A percentile compares a stretch with the other conserved stretches of the same genome.
These are phyloP conservation scores for Ormyrus rosae DNA, from an alignment of 2,888 invertebrate species.

Conservation along the genomic window DNA sequence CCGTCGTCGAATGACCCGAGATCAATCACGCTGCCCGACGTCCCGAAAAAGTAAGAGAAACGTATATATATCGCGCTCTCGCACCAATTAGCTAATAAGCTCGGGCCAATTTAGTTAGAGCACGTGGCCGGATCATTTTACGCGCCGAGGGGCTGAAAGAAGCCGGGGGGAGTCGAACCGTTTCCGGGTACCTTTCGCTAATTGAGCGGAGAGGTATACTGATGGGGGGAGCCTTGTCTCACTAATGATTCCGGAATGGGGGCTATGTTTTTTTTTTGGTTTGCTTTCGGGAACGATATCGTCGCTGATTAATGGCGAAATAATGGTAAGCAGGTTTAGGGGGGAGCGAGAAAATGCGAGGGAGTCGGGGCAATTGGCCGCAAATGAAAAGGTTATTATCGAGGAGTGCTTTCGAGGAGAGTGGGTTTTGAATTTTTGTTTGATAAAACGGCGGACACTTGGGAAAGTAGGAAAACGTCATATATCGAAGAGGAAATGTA, in stretches of 20 bases:
- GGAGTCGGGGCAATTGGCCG: not conserved
- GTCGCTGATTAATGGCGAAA: constrained; percentile 14
- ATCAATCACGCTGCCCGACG: too few relatives aligned
- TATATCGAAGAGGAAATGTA: too few relatives aligned
- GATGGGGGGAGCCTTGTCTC: not conserved
- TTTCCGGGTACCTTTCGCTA: not conserved
- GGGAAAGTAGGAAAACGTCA: too few relatives aligned
- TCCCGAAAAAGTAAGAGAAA: not conserved
- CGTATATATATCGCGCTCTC: not conserved
- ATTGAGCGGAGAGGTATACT: not conserved
- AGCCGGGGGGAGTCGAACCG: not conserved
- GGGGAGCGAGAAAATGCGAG: not conserved
- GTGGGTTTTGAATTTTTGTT: too few relatives aligned
- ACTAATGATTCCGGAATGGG: not conserved
- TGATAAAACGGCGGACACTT: too few relatives aligned
- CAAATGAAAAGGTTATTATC: too few relatives aligned
- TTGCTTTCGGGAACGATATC: not conserved
- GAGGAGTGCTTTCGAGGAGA: too few relatives aligned
- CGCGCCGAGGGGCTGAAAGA: not conserved
- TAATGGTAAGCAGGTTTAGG: not conserved
- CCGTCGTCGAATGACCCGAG: too few relatives aligned
- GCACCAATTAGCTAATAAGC: constrained; percentile 38
- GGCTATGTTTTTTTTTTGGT: not conserved
- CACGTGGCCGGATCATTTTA: constrained; percentile 6
- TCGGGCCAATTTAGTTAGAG: constrained; percentile 21